phyloP scores from a whole-genome alignment of 2,888 invertebrate genomes.

The Papilio demoleus region DNA sequence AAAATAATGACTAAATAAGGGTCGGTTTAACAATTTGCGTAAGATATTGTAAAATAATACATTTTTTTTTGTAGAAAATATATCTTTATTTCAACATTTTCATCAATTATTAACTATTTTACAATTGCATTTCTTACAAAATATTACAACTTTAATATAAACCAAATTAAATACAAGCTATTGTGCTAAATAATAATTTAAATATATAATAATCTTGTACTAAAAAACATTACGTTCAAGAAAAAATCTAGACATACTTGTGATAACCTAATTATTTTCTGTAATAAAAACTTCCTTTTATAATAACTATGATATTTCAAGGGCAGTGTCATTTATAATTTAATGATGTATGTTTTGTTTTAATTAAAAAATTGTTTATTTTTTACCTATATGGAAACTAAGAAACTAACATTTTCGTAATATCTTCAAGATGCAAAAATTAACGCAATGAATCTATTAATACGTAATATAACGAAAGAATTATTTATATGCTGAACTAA shows the following conservation, averaged over 20 bases:
- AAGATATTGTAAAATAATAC: conserved; percentile 40
- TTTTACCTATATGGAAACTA: conserved; percentile 14
- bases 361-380: not conserved
- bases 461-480: not conserved
- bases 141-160: conserved; percentile 32
- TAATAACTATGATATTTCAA: not conserved
- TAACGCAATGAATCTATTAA: not conserved
- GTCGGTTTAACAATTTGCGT: no score
- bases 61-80: conserved; percentile 60
- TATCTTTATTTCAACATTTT: conserved; percentile 62
- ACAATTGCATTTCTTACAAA: conserved; percentile 47
- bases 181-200: not conserved
- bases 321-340: conserved; percentile 43
- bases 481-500: not conserved
- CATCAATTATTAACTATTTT: conserved; percentile 49
- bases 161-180: not conserved
- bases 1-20: no score
- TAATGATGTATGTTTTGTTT: not conserved
- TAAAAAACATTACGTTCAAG: not conserved
- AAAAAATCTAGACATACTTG: not conserved
- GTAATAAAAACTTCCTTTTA: not conserved
- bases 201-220: not conserved
- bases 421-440: not conserved
- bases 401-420: conserved; percentile 29
- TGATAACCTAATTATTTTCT: not conserved